These are phyloP conservation scores for Podiceps cristatus DNA, from an alignment of 2,113 vertebrate genomes.

Conservation along the genomic window DNA sequence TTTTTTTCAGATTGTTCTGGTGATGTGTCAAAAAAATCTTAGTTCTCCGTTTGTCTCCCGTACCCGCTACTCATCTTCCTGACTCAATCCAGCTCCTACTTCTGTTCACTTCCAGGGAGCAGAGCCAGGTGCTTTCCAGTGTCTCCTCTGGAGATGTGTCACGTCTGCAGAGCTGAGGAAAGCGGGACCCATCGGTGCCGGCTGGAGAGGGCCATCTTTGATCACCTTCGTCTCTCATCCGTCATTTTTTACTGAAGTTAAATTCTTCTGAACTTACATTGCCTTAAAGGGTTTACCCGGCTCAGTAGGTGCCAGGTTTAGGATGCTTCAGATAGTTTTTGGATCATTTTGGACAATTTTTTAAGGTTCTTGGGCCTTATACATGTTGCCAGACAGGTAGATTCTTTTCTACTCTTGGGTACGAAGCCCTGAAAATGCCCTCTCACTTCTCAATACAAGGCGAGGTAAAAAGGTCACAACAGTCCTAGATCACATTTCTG, in stretches of 20 bases:
- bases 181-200: background rate
- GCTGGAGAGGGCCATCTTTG: background rate
- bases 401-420: background rate
- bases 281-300: background rate
- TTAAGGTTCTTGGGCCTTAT: background rate
- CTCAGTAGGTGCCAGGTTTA: background rate
- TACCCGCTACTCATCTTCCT: background rate
- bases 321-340: background rate
- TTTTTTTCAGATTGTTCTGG: background rate
- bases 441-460: background rate
- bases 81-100: background rate
- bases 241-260: background rate
- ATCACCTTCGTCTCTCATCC: background rate
- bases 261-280: background rate
- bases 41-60: background rate
- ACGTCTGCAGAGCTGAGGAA: background rate
- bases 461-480: background rate
- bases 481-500: background rate
- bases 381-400: background rate
- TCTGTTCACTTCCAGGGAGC: background rate
- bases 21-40: background rate
- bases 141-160: background rate
- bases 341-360: background rate
- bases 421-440: background rate
- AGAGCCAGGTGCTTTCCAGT: background rate